Percentiles rank a stretch among this genome's conserved stretches.
Evolutionary conservation across 2,797 vertebrate genomes (phyloP).

Genomic region (Otus scops): DNA sequence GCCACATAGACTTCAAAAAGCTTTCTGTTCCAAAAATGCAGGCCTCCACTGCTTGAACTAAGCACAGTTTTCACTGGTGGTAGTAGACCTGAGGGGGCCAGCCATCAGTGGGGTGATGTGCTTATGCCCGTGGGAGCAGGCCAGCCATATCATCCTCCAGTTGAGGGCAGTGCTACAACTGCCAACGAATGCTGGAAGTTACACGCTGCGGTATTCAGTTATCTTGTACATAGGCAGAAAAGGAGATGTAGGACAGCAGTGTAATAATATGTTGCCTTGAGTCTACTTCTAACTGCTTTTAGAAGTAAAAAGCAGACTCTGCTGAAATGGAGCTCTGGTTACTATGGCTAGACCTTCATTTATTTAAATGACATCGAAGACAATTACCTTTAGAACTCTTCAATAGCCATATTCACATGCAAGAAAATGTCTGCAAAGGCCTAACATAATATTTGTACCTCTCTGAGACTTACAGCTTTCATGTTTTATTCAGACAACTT

Average conservation of each 20-base stretch:
- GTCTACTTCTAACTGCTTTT: conserved; percentile 38
- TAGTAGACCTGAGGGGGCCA: neutral
- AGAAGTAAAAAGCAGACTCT: conserved; percentile 32
- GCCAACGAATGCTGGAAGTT: neutral
- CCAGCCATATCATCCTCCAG: neutral
- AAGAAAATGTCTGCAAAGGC: conserved; percentile 50
- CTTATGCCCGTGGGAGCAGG: neutral
- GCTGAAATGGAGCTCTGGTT: conserved; percentile 47
- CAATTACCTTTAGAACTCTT: conserved; percentile 56
- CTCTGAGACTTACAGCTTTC: conserved; percentile 54
- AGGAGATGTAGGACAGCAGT: conserved; percentile 33
- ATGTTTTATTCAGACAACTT: conserved; percentile 33
- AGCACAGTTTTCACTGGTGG: neutral
- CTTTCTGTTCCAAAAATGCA: neutral
- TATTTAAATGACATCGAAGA: neutral
- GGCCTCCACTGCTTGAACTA: neutral
- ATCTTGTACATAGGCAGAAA: neutral
- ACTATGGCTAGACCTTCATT: neutral
- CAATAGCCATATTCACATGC: conserved; percentile 54
- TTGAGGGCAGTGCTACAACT: neutral
- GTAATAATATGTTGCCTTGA: conserved; percentile 41
- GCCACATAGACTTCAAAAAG: neutral
- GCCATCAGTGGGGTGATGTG: neutral
- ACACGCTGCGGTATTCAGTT: neutral
- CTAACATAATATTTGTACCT: conserved; percentile 45